Evolutionary conservation across 2,113 vertebrate species (phyloP).

Genomic region (Eptatretus burgeri): DNA sequence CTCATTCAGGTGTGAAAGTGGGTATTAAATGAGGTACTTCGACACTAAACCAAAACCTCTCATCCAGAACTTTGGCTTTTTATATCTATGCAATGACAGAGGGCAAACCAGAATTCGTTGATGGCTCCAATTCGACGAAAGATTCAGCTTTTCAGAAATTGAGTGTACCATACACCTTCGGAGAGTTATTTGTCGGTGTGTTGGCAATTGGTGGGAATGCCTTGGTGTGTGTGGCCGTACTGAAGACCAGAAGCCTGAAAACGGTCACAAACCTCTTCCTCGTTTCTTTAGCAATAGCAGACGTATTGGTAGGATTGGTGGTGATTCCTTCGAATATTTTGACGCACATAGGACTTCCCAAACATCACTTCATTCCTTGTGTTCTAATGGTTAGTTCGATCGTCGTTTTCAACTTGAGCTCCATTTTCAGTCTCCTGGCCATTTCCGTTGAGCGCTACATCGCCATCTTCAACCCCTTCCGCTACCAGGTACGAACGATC

Average conservation of each 20-base stretch:
- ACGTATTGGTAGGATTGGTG: conserved; percentile 22
- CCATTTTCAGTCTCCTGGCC: conserved; percentile 28
- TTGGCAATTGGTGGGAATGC: conserved; percentile 21
- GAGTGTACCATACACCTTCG: conserved; percentile 19
- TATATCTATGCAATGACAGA: no score
- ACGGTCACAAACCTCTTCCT: conserved; percentile 32
- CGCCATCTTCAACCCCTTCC: conserved; percentile 29
- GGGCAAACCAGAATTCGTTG: no score
- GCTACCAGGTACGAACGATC: conserved; percentile 27
- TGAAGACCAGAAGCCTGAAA: conserved; percentile 20
- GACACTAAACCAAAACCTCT: no score
- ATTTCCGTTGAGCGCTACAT: conserved; percentile 27
- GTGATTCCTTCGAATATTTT: conserved; percentile 30
- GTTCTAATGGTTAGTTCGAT: conserved; percentile 26
- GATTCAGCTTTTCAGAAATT: neutral
- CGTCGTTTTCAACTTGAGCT: conserved; percentile 28
- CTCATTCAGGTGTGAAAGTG: no score
- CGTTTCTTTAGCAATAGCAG: conserved; percentile 24
- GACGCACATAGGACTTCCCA: conserved; percentile 20
- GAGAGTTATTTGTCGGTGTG: conserved; percentile 21
- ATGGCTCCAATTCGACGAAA: no score
- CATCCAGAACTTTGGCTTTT: no score
- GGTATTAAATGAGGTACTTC: no score
- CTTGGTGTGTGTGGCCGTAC: conserved; percentile 22
- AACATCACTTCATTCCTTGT: conserved; percentile 20